phyloP scores from a whole-genome alignment of 1,140 invertebrate genomes.

The Saxidomus purpurata region DNA sequence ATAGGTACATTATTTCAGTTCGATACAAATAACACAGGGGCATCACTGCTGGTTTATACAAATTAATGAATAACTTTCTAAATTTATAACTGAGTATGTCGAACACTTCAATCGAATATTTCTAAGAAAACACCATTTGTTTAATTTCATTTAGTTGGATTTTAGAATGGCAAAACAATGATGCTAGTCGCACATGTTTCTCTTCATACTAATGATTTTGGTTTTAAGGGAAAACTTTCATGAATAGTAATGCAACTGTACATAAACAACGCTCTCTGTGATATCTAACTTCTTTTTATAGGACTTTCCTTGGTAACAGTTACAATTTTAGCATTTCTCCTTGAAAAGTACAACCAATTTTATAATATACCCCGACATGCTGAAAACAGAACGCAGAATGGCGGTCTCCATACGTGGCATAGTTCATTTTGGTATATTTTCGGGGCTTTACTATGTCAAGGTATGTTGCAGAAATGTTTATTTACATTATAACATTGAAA shows the following conservation, averaged over 20 bases:
- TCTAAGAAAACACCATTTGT: too few species aligned
- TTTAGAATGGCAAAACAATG: too few species aligned
- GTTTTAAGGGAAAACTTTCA: too few species aligned
- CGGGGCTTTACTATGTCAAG: conserved; percentile 11
- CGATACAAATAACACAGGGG: not conserved
- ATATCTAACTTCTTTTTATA: too few species aligned
- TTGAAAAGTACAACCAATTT: conserved; percentile 73
- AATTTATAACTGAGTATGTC: not conserved
- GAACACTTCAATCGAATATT: not conserved
- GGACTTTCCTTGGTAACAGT: not conserved
- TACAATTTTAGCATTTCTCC: conserved; percentile 53
- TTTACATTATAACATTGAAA: too few species aligned
- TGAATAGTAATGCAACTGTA: too few species aligned
- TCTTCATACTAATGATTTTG: too few species aligned
- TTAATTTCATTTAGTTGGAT: too few species aligned
- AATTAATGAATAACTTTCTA: not conserved
- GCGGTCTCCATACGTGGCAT: conserved; percentile 47
- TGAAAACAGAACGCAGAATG: not conserved
- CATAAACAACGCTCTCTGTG: too few species aligned
- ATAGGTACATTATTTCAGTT: conserved; percentile 42
- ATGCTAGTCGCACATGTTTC: too few species aligned
- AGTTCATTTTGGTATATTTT: conserved; percentile 71
- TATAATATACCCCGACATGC: conserved; percentile 21
- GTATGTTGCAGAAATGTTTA: too few species aligned
- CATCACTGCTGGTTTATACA: not conserved